These are phyloP conservation scores for Motacilla alba DNA, from an alignment of 2,113 vertebrate species.

Conservation along the genomic window DNA sequence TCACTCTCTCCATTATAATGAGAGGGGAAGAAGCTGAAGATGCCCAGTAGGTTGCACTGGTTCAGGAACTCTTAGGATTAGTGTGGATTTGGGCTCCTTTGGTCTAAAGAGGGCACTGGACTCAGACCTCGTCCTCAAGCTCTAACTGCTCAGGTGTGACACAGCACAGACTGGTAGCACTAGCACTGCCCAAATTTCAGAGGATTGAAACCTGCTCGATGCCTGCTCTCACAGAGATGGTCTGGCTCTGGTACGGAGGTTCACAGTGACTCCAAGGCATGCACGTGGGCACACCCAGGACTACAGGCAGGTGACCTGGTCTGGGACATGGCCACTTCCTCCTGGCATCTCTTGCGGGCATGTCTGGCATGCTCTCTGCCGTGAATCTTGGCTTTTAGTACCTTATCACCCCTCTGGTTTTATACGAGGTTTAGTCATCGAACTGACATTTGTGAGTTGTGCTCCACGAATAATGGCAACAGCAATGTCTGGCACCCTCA, in stretches of 20 bases:
- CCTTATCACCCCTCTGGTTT: neutral
- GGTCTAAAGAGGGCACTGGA: neutral
- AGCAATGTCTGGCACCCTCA: neutral
- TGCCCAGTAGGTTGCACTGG: neutral
- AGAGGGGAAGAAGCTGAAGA: neutral
- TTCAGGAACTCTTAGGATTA: neutral
- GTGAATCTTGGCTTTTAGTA: neutral
- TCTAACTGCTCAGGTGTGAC: neutral
- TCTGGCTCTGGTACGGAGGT: neutral
- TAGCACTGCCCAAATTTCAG: accelerated
- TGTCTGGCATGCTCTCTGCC: neutral
- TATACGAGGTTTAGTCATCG: accelerated
- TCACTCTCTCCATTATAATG: neutral
- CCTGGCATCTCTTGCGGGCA: neutral
- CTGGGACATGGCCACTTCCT: neutral
- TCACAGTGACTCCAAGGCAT: neutral
- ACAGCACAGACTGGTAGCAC: neutral
- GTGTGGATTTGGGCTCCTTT: neutral
- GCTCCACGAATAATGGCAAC: accelerated
- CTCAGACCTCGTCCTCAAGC: neutral
- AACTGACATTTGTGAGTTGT: neutral
- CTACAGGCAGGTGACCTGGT: neutral
- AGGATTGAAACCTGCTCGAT: neutral
- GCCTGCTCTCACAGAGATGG: neutral
- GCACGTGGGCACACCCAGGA: accelerated